A percentile compares a stretch with the other conserved stretches of the same genome.
Conservation (phyloP, 2,113 vertebrate genomes). For the Ibidorhyncha struthersii region DNA sequence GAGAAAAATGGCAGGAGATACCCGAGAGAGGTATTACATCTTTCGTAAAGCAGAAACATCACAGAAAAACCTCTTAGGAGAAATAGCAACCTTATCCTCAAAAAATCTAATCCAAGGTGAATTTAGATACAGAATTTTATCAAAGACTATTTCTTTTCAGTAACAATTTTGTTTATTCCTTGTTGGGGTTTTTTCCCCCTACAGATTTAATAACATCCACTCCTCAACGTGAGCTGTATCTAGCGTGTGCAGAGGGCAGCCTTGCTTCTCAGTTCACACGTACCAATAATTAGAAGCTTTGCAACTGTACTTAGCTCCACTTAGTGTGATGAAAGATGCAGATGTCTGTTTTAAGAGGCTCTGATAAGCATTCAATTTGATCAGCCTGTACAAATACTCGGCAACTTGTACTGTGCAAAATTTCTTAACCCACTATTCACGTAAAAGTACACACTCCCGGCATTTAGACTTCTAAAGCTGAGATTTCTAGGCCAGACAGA, state of each 20-base stretch:
- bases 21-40: neutral
- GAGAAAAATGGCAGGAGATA: neutral
- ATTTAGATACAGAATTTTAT: neutral
- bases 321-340: neutral
- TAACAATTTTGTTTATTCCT: neutral
- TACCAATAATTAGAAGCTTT: neutral
- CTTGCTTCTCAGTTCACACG: neutral
- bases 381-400: neutral
- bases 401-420: fast-evolving
- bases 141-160: neutral
- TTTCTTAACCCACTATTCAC: neutral
- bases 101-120: neutral
- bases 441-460: fast-evolving
- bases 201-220: neutral
- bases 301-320: neutral
- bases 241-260: neutral
- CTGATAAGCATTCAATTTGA: neutral
- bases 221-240: neutral
- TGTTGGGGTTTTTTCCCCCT: no score
- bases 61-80: neutral
- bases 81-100: neutral
- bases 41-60: neutral
- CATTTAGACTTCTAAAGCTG: neutral
- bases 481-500: neutral
- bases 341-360: neutral